Percentiles rank a stretch among this genome's conserved stretches.
Conservation (phyloP, 2,797 vertebrate species). For the Decapterus maruadsi region DNA sequence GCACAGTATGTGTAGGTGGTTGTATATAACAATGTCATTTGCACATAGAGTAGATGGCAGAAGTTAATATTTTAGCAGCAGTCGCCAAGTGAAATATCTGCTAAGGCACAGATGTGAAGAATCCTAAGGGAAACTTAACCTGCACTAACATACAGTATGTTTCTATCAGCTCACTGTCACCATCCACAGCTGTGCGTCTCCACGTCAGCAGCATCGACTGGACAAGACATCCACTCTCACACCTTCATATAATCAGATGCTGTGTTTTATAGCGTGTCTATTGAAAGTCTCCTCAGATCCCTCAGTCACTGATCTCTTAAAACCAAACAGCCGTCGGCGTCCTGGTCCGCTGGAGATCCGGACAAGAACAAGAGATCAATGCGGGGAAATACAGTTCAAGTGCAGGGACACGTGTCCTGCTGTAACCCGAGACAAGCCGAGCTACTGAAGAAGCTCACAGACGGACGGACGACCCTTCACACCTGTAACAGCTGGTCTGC, state of each 20-base stretch:
- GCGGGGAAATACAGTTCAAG: background rate
- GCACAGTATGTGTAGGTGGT: too few species aligned
- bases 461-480: background rate
- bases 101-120: background rate
- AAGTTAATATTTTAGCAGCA: too few species aligned
- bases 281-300: conserved; percentile 13
- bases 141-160: background rate
- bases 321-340: background rate
- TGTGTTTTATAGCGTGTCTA: background rate
- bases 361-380: background rate
- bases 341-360: background rate
- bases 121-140: background rate
- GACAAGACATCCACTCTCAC: background rate
- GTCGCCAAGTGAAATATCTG: too few species aligned
- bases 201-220: too few species aligned
- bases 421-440: conserved; percentile 13
- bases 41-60: too few species aligned
- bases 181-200: too few species aligned
- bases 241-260: background rate
- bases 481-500: conserved; percentile 29
- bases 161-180: too few species aligned
- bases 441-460: background rate
- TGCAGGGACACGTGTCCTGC: conserved; percentile 16
- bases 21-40: too few species aligned
- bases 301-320: conserved; percentile 16